Base-by-base conservation (phyloP, 2,113 vertebrate genomes). In the Excalfactoria chinensis region DNA sequence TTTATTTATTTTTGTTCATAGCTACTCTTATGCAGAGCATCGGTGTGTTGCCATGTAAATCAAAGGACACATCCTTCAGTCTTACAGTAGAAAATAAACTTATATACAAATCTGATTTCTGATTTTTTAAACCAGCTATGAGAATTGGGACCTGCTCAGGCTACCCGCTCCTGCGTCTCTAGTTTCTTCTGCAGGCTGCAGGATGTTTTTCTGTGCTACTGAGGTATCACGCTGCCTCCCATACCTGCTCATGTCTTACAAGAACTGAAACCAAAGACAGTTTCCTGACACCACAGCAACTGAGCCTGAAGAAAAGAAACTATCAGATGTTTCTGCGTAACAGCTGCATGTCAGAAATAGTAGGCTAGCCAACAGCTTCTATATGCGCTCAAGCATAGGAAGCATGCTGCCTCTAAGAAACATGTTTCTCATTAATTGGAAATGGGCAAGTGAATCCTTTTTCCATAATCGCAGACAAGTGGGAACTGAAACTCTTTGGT, bases 301-400 rank as follows among this genome's bases (percentile, higher is more conserved):
- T 4, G 59, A 80, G 82, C 56, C 83, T 34, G 4, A 23, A 83
- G 89, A 95, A 94, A 49, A 96, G 95, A 96, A 96, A 96, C 95
- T 67, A 63, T 93, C 96, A 93, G 81, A 94, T 92, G 95, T 95
- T 86, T 63, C 94, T 93, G 78, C 43, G 60, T 66, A 85, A 59
- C 96, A 96, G 95, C 96, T 96, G 95, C 91, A 7, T 6, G 19
- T 83, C 92, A 95, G 89, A 96, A 95, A 95, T 93, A 93, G 84
- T 15, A 80, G 80, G 51, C 53, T 72, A 77, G 63, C 59, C 84
- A 76, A 21, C 53, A 92, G 80, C 41, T 76, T 37, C 26, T 1
- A 26, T 1, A 26, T 53, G 62, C 25, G 13, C 84, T 86, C 2
- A 15, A 87, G 84, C 60, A 51, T 35, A 66, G 84, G 48, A 41